Evolutionary conservation across 1,140 invertebrate genomes (phyloP).

Genomic region (Eumeta japonica): DNA sequence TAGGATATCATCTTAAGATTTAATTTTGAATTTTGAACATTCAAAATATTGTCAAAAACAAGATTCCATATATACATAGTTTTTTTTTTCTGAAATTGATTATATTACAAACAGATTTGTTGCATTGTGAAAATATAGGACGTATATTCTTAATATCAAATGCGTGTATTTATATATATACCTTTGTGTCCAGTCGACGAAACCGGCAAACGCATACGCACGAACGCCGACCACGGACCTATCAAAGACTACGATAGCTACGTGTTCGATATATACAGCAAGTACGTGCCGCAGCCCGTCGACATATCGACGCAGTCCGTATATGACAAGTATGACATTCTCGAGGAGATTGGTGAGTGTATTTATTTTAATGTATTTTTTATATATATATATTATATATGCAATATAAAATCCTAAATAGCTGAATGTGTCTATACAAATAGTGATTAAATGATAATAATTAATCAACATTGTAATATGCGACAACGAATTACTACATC

Average conservation of each 20-base stretch:
- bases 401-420: not conserved
- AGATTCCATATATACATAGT: too few species aligned
- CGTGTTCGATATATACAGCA: slow-evolving; percentile 96
- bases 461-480: not conserved
- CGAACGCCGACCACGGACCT: slow-evolving; percentile 80
- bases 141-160: too few species aligned
- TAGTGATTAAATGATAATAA: not conserved
- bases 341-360: slow-evolving; percentile 89
- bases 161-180: too few species aligned
- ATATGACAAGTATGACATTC: slow-evolving; percentile 97
- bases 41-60: too few species aligned
- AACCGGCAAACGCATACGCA: slow-evolving; percentile 88
- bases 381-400: not conserved
- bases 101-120: too few species aligned
- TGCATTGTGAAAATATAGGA: too few species aligned
- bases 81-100: too few species aligned
- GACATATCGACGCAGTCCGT: slow-evolving; percentile 93
- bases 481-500: not conserved
- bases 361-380: not conserved
- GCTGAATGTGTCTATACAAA: not conserved
- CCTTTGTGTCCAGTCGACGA: slow-evolving; percentile 88
- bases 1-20: too few species aligned
- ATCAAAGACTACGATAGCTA: slow-evolving; percentile 96
- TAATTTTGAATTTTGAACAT: too few species aligned
- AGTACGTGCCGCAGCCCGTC: slow-evolving; percentile 94